Conservation (phyloP, 1,140 invertebrate genomes). For the Prorops nasuta region DNA sequence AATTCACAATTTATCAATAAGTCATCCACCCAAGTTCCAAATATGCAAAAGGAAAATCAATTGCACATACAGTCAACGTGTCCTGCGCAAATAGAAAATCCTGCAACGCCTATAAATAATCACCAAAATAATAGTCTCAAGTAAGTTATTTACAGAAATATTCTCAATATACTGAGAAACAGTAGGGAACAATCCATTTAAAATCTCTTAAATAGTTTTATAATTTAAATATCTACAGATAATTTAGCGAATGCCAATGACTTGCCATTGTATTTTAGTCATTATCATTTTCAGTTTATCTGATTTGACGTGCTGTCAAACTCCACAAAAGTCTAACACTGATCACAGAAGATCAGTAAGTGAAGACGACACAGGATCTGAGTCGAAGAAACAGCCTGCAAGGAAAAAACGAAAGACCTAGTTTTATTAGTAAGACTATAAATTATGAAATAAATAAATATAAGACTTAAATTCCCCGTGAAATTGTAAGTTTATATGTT, state of each 20-base stretch:
- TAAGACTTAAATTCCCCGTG: too few relatives aligned
- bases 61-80: conserved; percentile 4
- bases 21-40: background rate
- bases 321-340: background rate
- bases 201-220: too few relatives aligned
- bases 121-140: background rate
- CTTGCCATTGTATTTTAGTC: too few relatives aligned
- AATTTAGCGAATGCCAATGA: too few relatives aligned
- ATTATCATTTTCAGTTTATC: conserved; percentile 5
- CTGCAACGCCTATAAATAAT: background rate
- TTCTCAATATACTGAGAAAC: background rate
- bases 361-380: background rate
- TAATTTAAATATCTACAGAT: background rate
- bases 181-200: conserved; percentile 5
- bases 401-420: conserved; percentile 13
- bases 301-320: conserved; percentile 4
- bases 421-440: background rate
- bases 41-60: background rate
- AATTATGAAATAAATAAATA: background rate
- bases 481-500: too few relatives aligned
- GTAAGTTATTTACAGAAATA: conserved; percentile 4
- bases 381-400: background rate
- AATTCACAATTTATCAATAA: background rate
- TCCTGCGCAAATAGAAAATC: conserved; percentile 8
- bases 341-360: background rate